Base-by-base conservation (phyloP, 2,113 vertebrate species). In the Blennius ocellaris region DNA sequence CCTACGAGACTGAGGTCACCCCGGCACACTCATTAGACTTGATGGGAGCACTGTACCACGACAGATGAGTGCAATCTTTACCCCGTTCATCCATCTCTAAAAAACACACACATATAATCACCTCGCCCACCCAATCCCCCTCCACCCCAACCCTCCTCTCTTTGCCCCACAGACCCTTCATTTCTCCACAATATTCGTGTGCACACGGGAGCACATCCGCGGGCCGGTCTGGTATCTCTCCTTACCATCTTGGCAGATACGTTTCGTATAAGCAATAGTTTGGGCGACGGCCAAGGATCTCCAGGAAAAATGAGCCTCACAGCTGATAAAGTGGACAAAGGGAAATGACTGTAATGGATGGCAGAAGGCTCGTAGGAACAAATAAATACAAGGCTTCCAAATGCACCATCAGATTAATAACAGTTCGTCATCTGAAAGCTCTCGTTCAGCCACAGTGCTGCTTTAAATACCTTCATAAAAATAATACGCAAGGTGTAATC, bases 51-150 rank as follows among this genome's bases (percentile, higher is more conserved):
- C 83, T 78, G 88, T 76, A 79, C 75, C 78, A 84, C 78, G 77
- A 89, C 91, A 86, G 87, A 92, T 84, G 86, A 89, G 87, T 74
- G 84, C 89, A 91, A 90, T 93, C 86, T 89, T 88, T 88, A 83
- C 85, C 82, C 85, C 48, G 70, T 84, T 90, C 91, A 92, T 91
- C 90, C 85, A 89, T 92, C 89, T 91, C 86, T 87, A 87, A 91
- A 89, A 91, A 92, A 30, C 77, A 91, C 85, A 88, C 80, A 79
- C 77, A 88, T 82, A 87, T 87, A 89, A 84, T 87, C 84, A 84
- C 84, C 78, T 69, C 57, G 7, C 16, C 65, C 47, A 17, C 58
- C 69, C 73, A 44, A 69, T 78, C 41, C 54, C 52, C 55, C 68
- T 69, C 76, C 43, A 49, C 15, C 43, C 56, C 41, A 48, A 47